Evolutionary conservation across 1,140 invertebrate species (phyloP).

Genomic region (Philotrypesis tridentata): DNA sequence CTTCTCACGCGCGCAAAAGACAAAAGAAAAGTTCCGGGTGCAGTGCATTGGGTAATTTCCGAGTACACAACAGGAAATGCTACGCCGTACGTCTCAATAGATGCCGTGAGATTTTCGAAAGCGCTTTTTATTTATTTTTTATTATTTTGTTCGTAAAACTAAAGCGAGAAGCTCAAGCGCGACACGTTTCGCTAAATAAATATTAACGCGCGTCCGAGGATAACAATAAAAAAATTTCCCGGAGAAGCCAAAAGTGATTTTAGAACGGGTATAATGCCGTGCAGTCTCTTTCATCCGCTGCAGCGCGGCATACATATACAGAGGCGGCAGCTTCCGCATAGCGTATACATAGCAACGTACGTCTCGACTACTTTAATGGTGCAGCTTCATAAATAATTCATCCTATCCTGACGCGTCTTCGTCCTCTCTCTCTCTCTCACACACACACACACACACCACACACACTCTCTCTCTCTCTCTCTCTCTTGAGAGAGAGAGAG

Average conservation of each 20-base stretch:
- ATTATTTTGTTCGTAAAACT: neutral
- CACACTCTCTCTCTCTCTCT: too few species aligned
- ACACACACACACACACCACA: too few species aligned
- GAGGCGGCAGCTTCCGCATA: neutral
- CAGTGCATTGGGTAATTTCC: too few species aligned
- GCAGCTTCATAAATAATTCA: conserved; percentile 62
- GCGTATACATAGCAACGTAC: neutral
- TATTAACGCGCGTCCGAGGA: neutral
- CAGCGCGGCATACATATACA: too few species aligned
- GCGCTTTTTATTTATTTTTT: too few species aligned
- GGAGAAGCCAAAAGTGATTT: conserved; percentile 24
- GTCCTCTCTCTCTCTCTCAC: too few species aligned
- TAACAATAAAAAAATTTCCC: neutral
- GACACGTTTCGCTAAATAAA: neutral
- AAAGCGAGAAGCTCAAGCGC: neutral
- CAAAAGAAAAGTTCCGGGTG: neutral
- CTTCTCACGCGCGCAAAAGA: neutral
- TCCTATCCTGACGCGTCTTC: conserved; percentile 41
- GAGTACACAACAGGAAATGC: neutral
- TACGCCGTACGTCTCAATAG: too few species aligned
- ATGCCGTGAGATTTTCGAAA: neutral
- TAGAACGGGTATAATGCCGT: conserved; percentile 5
- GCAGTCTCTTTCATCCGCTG: neutral
- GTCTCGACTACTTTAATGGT: conserved; percentile 27
- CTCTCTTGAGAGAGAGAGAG: too few species aligned